phyloP scores from a whole-genome alignment of 64 coral and sea anemone species.

The Montipora foliosa region DNA sequence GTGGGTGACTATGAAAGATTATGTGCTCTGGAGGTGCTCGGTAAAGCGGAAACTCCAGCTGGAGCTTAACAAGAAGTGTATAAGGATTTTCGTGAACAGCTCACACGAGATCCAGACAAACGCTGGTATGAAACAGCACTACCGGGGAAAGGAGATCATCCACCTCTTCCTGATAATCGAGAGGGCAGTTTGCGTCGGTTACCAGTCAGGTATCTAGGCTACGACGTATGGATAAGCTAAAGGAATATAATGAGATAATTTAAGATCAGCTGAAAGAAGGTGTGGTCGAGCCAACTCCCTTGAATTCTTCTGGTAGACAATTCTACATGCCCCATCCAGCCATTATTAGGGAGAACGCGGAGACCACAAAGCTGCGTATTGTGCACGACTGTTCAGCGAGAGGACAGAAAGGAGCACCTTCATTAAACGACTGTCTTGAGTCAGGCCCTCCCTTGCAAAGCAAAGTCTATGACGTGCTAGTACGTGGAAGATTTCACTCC shows the following conservation, averaged over 20 bases:
- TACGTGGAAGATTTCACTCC: slow-evolving; percentile 21
- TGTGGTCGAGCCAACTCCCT: too few relatives aligned
- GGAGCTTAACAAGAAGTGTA: slow-evolving; percentile 23
- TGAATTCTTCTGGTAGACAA: too few relatives aligned
- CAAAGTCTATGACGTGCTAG: slow-evolving; percentile 28
- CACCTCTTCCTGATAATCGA: background rate
- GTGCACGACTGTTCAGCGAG: background rate
- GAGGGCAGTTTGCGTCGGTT: background rate
- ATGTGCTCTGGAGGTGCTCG: slow-evolving; percentile 5
- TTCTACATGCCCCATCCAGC: too few relatives aligned
- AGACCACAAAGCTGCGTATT: too few relatives aligned
- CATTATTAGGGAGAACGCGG: too few relatives aligned
- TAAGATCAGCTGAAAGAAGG: slow-evolving; percentile 8
- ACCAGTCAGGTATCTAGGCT: background rate
- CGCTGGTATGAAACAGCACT: background rate
- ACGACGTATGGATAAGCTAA: background rate
- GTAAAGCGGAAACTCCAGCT: background rate
- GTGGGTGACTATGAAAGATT: slow-evolving; percentile 4
- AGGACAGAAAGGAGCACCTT: background rate
- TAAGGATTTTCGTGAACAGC: slow-evolving; percentile 54
- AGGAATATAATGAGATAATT: slow-evolving; percentile 33
- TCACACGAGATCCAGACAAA: slow-evolving; percentile 9
- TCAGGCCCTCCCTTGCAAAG: slow-evolving; percentile 10
- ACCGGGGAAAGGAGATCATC: background rate
- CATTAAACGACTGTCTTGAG: slow-evolving; percentile 47